Base-by-base conservation (phyloP, 2,113 vertebrate genomes). In the Ceyx cyanopectus region DNA sequence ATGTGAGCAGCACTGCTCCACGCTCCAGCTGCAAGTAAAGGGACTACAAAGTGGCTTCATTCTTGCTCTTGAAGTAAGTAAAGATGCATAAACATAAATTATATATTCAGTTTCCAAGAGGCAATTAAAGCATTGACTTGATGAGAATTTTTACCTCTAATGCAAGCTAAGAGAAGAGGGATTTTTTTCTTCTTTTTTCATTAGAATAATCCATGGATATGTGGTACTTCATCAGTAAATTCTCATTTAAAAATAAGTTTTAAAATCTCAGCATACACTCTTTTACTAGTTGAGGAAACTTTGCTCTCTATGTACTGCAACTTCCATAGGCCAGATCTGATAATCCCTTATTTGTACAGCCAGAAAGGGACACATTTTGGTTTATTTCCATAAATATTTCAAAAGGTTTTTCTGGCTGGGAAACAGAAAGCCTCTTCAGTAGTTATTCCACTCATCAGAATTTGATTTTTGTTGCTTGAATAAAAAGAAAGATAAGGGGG, bases 351-450 rank as follows among this genome's bases (percentile, higher is more conserved):
- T 86, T 91, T 80, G 74, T 73, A 90, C 40, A 88, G 72, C 66
- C 88, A 93, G 68, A 89, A 79, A 91, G 56, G 48, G n/a, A 34
- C 21, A 82, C 24, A 53, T 91, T 94, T 85, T 51, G 60, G 62
- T 91, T 69, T 63, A 96, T 90, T 81, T 92, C 74, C 87, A 90
- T 92, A 66, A 91, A 95, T 93, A 84, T 94, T 95, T 96, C 93
- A 96, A 75, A 92, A 85, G 60, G 66, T 75, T 93, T 83, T 72
- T 78, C 87, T 94, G 74, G 90, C 89, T 91, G 79, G 85, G 84
- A 84, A 96, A 94, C 63, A 94, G 85, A 92, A 80, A 89, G 72
- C 50, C 56, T 67, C 85, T 91, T 91, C 70, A 83, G 90, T 91
- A 89, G 43, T 69, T 69, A 91, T 65, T 95, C 67, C 40, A 60